Conservation (phyloP, 2,797 vertebrate species). For the Chrysocyon brachyurus region DNA sequence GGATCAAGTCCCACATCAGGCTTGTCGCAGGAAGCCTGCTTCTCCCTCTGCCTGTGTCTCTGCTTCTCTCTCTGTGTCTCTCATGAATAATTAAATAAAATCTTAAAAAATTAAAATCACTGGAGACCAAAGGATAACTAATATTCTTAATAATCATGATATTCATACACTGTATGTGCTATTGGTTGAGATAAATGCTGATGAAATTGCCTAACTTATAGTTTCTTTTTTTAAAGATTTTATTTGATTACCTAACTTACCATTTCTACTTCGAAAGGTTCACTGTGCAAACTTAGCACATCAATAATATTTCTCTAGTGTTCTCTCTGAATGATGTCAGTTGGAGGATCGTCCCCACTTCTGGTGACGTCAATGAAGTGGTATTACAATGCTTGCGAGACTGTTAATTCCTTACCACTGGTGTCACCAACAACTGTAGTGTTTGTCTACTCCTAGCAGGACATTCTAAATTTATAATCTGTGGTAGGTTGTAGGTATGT, state of each 20-base stretch:
- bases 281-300: constrained; percentile 38
- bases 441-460: constrained; percentile 37
- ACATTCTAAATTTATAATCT: constrained; percentile 56
- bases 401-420: constrained; percentile 59
- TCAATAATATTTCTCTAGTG: constrained; percentile 42
- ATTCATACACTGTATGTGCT: not conserved
- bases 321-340: constrained; percentile 25
- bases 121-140: not conserved
- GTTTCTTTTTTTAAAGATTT: no score
- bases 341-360: constrained; percentile 57
- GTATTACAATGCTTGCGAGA: constrained; percentile 64
- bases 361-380: constrained; percentile 42
- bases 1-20: no score
- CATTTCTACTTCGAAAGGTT: constrained; percentile 53
- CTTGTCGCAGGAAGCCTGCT: no score
- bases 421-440: constrained; percentile 26
- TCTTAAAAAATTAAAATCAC: not conserved
- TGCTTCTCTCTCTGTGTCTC: no score
- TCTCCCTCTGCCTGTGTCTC: no score
- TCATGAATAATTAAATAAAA: no score
- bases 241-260: not conserved
- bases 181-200: not conserved
- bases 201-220: not conserved
- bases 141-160: not conserved
- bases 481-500: not conserved